Evolutionary conservation across 2,113 vertebrate species (phyloP), one percentile per base, ranked within the genome.

Genomic region (Nycticebus coucang): DNA sequence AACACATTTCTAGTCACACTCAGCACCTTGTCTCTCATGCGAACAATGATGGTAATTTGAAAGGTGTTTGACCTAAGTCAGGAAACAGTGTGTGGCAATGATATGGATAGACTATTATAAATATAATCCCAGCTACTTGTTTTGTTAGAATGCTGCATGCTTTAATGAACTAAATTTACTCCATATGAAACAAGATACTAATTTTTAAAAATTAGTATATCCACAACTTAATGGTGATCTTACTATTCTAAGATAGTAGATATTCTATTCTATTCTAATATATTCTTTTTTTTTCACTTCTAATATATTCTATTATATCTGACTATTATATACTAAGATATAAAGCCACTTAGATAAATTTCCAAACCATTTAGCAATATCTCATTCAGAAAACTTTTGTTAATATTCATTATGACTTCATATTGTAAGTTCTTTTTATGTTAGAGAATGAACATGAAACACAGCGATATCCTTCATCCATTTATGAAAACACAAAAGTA

Each of bases 381-480:
- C 35, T 90, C 41, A 62, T 21, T 80, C 41, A 82, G 59, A 74
- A 86, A 87, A 88, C 14, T n/a, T 33, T 57, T n/a, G 4, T 55
- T 78, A 62, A 53, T 22, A 53, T 82, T 57, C 68, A 50, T n/a
- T n/a, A 68, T 41, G 18, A 86, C 81, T 75, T 86, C 37, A 83
- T 68, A 71, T 3, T 37, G 0, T 24, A 82, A 19, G 28, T 79
- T 45, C 33, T 30, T 81, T 68, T 83, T 45, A 3, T 24, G 7
- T 30, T 72, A 88, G 28, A 85, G 30, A 81, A 62, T 91, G 88
- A 93, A 94, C 7, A 28, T 84, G 45, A 92, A 94, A 62, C 19
- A 75, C 11, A 78, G 45, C 9, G 84, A 45, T 69, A 87, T 14
- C 80, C 35, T 94, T 81, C 21, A 86, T 2, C 33, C 35, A 82